A percentile compares a stretch with the other conserved stretches of the same genome.
These are phyloP conservation scores for Dasypolia templi DNA, from an alignment of 2,888 invertebrate species.

Conservation along the genomic window DNA sequence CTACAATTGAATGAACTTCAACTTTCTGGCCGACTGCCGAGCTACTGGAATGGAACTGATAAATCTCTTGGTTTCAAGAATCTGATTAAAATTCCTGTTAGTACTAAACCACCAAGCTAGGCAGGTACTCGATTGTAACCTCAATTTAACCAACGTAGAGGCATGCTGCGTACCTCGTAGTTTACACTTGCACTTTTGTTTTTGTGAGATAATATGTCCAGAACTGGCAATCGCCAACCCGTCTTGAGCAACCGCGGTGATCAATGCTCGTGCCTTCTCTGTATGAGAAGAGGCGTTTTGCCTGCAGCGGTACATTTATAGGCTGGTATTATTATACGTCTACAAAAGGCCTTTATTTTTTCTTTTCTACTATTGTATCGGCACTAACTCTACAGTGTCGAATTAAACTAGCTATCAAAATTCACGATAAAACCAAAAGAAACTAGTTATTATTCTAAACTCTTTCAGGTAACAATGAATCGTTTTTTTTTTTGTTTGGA, in stretches of 20 bases:
- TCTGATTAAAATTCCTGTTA: constrained; percentile 25
- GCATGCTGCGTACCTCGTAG: background rate
- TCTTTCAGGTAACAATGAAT: too few relatives aligned
- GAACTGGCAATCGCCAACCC: background rate
- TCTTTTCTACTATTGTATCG: too few relatives aligned
- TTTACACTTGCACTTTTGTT: background rate
- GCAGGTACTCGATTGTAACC: background rate
- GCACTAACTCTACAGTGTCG: too few relatives aligned
- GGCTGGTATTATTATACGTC: too few relatives aligned
- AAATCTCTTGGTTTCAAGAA: constrained; percentile 18
- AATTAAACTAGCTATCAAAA: too few relatives aligned
- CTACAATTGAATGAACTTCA: constrained; percentile 47
- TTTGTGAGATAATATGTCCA: background rate
- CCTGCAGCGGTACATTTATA: too few relatives aligned
- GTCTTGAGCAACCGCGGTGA: background rate
- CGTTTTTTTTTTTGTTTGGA: background rate
- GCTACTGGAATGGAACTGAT: constrained; percentile 19
- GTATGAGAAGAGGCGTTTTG: too few relatives aligned
- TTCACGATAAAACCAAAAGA: too few relatives aligned
- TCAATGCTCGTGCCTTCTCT: too few relatives aligned
- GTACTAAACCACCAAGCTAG: background rate
- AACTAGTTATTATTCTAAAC: too few relatives aligned
- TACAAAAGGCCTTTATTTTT: too few relatives aligned
- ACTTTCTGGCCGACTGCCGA: constrained; percentile 17
- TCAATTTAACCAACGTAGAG: background rate